phyloP scores from a whole-genome alignment of 2,888 invertebrate species.

The Lasius fuliginosus region DNA sequence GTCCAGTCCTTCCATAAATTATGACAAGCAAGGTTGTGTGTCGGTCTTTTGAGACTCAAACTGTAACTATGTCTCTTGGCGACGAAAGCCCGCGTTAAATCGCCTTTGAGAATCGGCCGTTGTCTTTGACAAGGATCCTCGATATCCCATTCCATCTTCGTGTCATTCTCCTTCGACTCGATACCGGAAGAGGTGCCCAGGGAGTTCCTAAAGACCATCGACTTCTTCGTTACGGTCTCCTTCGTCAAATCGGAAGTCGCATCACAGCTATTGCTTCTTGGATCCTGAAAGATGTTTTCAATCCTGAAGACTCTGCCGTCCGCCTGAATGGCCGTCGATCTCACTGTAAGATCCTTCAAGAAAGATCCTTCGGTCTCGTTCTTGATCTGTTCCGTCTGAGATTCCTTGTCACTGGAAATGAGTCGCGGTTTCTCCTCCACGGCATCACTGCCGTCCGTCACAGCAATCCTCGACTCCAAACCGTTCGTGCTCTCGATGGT shows the following conservation, averaged over 20 bases:
- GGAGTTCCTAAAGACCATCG: slow-evolving; percentile 78
- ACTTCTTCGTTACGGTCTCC: slow-evolving; percentile 67
- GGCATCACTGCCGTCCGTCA: slow-evolving; percentile 60
- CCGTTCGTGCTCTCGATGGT: slow-evolving; percentile 79
- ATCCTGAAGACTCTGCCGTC: slow-evolving; percentile 79
- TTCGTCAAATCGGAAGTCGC: slow-evolving; percentile 59
- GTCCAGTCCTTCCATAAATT: slow-evolving; percentile 62
- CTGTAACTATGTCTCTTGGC: slow-evolving; percentile 57
- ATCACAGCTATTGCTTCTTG: slow-evolving; percentile 66
- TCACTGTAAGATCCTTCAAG: slow-evolving; percentile 62
- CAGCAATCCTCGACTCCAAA: slow-evolving; percentile 79
- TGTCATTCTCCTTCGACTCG: slow-evolving; percentile 70
- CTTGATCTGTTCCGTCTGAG: slow-evolving; percentile 74
- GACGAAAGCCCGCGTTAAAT: slow-evolving; percentile 70
- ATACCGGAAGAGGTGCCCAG: slow-evolving; percentile 76
- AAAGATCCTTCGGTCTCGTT: slow-evolving; percentile 36
- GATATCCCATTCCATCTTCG: slow-evolving; percentile 6
- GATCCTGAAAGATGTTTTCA: slow-evolving; percentile 80
- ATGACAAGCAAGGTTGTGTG: slow-evolving; percentile 23
- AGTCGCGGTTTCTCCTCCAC: slow-evolving; percentile 24
- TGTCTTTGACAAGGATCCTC: background rate
- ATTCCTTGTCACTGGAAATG: slow-evolving; percentile 69
- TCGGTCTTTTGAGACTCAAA: slow-evolving; percentile 16
- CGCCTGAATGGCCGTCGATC: slow-evolving; percentile 72
- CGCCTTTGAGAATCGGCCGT: slow-evolving; percentile 56